These are phyloP conservation scores for Leptinotarsa defecta DNA, from an alignment of 1,140 invertebrate genomes.

Conservation along the genomic window DNA sequence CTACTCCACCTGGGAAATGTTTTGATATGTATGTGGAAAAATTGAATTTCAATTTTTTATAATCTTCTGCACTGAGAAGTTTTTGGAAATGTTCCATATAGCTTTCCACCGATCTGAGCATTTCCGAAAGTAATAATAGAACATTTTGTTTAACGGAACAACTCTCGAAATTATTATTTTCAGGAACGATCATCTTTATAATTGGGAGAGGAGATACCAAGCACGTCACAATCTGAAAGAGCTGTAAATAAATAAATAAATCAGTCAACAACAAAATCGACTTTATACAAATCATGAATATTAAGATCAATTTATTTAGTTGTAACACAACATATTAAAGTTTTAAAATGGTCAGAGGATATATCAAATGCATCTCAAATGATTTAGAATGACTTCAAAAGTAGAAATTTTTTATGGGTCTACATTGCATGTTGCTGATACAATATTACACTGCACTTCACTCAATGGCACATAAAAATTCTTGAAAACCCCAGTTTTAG, in stretches of 20 bases:
- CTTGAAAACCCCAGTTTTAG: no score
- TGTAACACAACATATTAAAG: no score
- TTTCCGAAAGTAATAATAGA: constrained; percentile 58
- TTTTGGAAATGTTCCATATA: constrained; percentile 56
- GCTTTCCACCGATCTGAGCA: constrained; percentile 57
- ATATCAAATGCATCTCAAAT: no score
- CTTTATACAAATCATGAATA: background rate
- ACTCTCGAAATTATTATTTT: constrained; percentile 54
- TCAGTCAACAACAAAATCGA: background rate
- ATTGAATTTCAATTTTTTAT: constrained; percentile 56
- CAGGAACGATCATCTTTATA: constrained; percentile 57
- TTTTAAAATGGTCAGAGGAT: no score
- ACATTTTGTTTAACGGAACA: constrained; percentile 57
- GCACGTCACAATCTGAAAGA: constrained; percentile 59
- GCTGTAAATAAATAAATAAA: constrained; percentile 47
- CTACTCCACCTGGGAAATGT: constrained; percentile 60
- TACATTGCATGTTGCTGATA: no score
- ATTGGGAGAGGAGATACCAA: constrained; percentile 59
- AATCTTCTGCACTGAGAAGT: constrained; percentile 40
- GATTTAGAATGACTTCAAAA: no score
- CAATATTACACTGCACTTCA: no score
- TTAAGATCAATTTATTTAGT: no score
- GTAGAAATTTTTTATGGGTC: no score
- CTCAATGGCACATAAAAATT: no score
- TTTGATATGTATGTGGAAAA: constrained; percentile 58